Percentiles rank a stretch among this genome's conserved stretches.
Evolutionary conservation across 2,113 vertebrate species (phyloP).

Genomic region (Bombycilla garrulus): DNA sequence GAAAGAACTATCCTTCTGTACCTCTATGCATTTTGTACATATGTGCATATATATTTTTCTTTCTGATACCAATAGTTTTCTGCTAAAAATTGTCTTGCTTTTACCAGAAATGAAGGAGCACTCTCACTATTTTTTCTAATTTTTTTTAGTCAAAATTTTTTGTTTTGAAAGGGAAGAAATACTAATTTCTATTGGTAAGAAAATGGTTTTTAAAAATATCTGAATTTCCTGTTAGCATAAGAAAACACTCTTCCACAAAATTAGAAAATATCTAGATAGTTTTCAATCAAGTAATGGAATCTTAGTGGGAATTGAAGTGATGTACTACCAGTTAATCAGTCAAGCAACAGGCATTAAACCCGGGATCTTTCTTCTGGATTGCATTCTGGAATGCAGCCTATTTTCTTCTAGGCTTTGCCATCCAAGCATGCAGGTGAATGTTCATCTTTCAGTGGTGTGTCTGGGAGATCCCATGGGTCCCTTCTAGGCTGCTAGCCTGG

Average conservation of each 20-base stretch:
- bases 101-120: not conserved
- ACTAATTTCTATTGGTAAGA: not conserved
- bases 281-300: not conserved
- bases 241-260: not conserved
- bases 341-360: not conserved
- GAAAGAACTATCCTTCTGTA: not conserved
- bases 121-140: not conserved
- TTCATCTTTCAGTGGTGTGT: not conserved
- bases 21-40: not conserved
- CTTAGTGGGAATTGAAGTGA: not conserved
- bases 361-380: not conserved
- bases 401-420: not conserved
- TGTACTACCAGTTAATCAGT: not conserved
- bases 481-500: not conserved
- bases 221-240: not conserved
- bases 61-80: not conserved
- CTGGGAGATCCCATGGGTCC: not conserved
- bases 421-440: not conserved
- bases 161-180: not conserved
- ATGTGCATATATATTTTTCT: not conserved
- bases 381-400: not conserved
- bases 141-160: not conserved
- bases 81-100: not conserved
- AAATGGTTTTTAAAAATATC: fast-evolving
- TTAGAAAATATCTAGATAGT: not conserved